phyloP scores from a whole-genome alignment of 2,888 invertebrate species.

The Ophonus ardosiacus region DNA sequence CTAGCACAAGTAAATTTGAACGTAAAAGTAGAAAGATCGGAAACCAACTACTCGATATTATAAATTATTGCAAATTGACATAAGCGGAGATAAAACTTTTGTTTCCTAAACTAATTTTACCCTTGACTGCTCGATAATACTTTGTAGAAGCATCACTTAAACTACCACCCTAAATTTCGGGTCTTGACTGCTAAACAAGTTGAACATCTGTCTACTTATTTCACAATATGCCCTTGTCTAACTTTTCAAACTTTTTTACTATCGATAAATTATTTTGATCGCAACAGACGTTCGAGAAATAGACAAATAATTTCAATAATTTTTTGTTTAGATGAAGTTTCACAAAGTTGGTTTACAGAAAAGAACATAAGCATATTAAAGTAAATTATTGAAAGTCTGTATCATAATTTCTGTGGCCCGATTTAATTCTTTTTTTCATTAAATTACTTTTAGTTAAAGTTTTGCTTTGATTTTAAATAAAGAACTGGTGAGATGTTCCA shows the following conservation, averaged over 20 bases:
- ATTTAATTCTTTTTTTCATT: too few species aligned
- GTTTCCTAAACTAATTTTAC: constrained; percentile 42
- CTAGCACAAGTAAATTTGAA: background rate
- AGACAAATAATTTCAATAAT: constrained; percentile 26
- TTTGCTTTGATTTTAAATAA: too few species aligned
- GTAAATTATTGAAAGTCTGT: too few species aligned
- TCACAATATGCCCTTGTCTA: constrained; percentile 26
- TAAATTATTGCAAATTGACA: constrained; percentile 29
- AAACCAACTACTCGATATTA: background rate
- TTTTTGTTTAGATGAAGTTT: background rate
- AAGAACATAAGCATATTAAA: background rate
- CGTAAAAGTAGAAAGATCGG: background rate
- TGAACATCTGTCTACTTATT: constrained; percentile 46
- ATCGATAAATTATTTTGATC: constrained; percentile 25
- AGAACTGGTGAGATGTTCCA: too few species aligned
- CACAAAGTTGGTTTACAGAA: background rate
- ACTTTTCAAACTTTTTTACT: constrained; percentile 40
- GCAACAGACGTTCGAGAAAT: constrained; percentile 5
- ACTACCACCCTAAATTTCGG: constrained; percentile 25
- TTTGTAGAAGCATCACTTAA: constrained; percentile 25
- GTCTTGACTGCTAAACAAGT: constrained; percentile 32
- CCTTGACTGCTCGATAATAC: constrained; percentile 45
- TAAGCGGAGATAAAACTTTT: constrained; percentile 16
- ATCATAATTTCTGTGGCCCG: too few species aligned
- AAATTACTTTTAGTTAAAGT: too few species aligned